These are phyloP conservation scores for Oxyscelio sp. DNA, from an alignment of 2,888 invertebrate species.

Conservation along the genomic window DNA sequence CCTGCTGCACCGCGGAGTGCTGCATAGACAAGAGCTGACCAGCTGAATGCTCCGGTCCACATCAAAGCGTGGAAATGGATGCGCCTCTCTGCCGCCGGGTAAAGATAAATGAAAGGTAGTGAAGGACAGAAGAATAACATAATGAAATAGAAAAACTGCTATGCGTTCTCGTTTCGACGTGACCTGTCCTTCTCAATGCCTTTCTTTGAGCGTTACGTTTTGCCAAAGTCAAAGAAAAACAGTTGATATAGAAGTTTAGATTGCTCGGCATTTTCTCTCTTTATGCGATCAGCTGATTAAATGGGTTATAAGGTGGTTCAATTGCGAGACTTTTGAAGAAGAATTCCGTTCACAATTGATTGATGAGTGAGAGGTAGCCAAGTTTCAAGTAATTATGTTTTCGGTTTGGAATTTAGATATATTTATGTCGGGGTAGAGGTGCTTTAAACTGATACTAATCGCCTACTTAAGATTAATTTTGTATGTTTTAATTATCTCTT, in stretches of 20 bases:
- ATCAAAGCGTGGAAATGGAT: slow-evolving; percentile 79
- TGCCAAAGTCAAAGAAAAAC: slow-evolving; percentile 48
- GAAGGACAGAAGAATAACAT: slow-evolving; percentile 69
- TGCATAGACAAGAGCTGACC: slow-evolving; percentile 69
- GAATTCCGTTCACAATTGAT: too few species aligned
- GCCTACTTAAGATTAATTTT: too few species aligned
- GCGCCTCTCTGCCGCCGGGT: slow-evolving; percentile 49
- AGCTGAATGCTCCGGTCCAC: slow-evolving; percentile 78
- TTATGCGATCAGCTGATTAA: slow-evolving; percentile 48
- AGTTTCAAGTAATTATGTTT: too few species aligned
- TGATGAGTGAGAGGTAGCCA: too few species aligned
- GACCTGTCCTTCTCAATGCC: slow-evolving; percentile 35
- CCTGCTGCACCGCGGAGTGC: slow-evolving; percentile 18
- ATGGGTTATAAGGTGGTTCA: slow-evolving; percentile 25
- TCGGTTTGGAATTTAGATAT: too few species aligned
- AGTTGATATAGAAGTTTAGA: slow-evolving; percentile 57
- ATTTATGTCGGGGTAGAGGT: too few species aligned
- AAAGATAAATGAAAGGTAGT: slow-evolving; percentile 77
- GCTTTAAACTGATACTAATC: too few species aligned
- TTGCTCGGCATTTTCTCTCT: slow-evolving; percentile 23
- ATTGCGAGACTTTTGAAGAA: too few species aligned
- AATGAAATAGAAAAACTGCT: slow-evolving; percentile 75
- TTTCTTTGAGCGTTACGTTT: slow-evolving; percentile 42
- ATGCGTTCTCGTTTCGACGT: slow-evolving; percentile 33
- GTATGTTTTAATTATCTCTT: too few species aligned